Base-by-base conservation (phyloP, 1,140 invertebrate species). In the Rhysida immarginata region DNA sequence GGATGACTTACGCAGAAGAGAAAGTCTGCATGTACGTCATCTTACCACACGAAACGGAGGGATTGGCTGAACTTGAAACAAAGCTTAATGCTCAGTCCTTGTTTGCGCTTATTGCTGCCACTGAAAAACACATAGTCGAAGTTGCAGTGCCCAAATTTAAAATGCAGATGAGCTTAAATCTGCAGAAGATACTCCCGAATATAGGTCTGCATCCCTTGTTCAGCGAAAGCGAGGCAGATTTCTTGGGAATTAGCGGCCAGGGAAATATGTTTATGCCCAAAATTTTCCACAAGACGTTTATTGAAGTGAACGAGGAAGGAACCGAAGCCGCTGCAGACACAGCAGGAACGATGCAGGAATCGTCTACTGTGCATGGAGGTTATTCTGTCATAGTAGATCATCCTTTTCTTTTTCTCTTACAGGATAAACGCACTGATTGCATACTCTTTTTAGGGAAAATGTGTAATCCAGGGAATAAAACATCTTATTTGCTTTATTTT, bases 1-100 rank as follows among this genome's bases (percentile, higher is more conserved):
- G 93, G 66, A 68, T 95, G 24, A 87, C 87, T 0, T 94, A 93
- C 71, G 81, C 84, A 61, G 82, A 85, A n/a, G 77, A 84, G 42
- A 77, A 84, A 25, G 77, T 92, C 43, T 87, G 84, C 55, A 90
- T 95, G 87, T 82, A 82, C 63, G 59, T 70, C 23, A 26, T 69
- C 1, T 58, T 70, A 1, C 68, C 62, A 13, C 25, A 57, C 48
- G 42, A 61, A 14, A 20, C 14, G 16, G 25, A 59, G 41, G 56
- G 51, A 14, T 50, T 63, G n/a, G 16, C 8, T 16, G 13, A n/a
- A 1, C 61, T 45, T 29, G 58, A 55, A 57, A 61, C 54, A 14
- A 23, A 50, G 0, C 23, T 69, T 13, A 63, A 57, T 26, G 48
- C 54, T 11, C 23, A 53, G 16, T 20, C 59, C 16, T 43, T 69